A percentile compares a stretch with the other conserved stretches of the same genome.
Conservation (phyloP, 2,113 vertebrate genomes). For the Aramus guarauna region DNA sequence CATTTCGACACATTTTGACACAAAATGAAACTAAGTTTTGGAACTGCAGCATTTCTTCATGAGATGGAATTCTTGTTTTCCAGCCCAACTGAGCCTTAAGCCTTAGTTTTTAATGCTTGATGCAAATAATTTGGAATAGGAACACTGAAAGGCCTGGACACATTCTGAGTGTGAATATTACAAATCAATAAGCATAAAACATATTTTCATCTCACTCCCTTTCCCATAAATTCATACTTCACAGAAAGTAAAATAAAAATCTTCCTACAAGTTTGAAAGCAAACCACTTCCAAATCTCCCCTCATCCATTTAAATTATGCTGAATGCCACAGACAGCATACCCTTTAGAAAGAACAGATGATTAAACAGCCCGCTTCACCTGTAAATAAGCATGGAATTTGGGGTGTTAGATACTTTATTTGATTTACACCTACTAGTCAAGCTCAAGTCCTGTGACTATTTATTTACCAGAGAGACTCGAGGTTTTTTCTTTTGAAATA, state of each 20-base stretch:
- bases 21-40: not conserved
- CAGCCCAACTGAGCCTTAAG: not conserved
- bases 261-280: not conserved
- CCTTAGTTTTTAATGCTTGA: not conserved
- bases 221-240: not conserved
- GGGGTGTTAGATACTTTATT: not conserved
- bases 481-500: not conserved
- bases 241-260: not conserved
- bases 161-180: not conserved
- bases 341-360: constrained; percentile 1
- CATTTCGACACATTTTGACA: not conserved
- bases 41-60: not conserved
- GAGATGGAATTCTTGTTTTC: not conserved
- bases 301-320: not conserved
- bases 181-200: not conserved
- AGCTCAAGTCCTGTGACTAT: not conserved
- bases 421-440: not conserved
- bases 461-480: not conserved
- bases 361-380: not conserved
- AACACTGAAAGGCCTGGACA: not conserved
- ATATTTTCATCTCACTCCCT: not conserved
- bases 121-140: not conserved
- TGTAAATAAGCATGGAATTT: constrained; percentile 10
- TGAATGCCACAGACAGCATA: not conserved
- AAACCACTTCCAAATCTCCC: not conserved